These are phyloP conservation scores for Falcunculus frontatus DNA, from an alignment of 2,113 vertebrate species.

Conservation along the genomic window DNA sequence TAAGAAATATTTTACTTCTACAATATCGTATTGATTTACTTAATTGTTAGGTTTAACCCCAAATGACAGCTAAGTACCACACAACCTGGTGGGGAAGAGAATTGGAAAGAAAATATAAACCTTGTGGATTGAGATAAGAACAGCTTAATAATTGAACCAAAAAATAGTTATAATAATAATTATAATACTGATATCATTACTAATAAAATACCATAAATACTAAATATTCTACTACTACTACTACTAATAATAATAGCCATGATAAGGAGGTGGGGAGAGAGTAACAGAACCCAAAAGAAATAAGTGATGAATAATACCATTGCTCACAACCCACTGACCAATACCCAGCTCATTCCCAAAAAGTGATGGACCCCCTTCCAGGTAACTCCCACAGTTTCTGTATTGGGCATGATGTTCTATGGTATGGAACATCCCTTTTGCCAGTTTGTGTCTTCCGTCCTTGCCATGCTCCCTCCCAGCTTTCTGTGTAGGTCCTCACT, in stretches of 20 bases:
- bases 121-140: not conserved
- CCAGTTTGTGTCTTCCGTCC: not conserved
- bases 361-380: too few relatives aligned
- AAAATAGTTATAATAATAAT: not conserved
- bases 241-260: too few relatives aligned
- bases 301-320: too few relatives aligned
- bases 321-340: not conserved
- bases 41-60: not conserved
- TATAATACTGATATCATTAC: fast-evolving
- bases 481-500: not conserved
- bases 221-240: not conserved
- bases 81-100: not conserved
- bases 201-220: not conserved
- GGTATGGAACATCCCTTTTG: not conserved
- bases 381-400: not conserved
- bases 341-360: not conserved
- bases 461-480: not conserved
- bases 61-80: not conserved
- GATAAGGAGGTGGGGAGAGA: not conserved
- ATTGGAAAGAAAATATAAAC: not conserved
- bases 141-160: not conserved
- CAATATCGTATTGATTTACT: not conserved
- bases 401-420: not conserved
- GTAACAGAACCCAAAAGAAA: not conserved
- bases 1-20: not conserved